Evolutionary conservation across 2,888 invertebrate species (phyloP).

Genomic region (Mesopsocus fuscifrons): DNA sequence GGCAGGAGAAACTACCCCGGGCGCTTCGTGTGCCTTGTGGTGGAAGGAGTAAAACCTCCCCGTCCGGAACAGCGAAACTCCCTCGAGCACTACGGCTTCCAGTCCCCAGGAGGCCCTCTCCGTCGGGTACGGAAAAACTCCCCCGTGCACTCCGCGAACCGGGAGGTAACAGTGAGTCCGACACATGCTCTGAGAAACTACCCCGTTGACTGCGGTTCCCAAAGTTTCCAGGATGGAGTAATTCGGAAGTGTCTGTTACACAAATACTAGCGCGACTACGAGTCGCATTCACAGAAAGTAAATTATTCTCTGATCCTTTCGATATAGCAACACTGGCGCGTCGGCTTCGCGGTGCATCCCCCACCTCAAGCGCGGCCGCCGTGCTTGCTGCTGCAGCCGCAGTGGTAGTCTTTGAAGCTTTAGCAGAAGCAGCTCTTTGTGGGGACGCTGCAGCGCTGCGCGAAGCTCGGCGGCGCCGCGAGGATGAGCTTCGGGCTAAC

Average conservation of each 20-base stretch:
- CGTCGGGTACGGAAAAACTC: conserved; percentile 6
- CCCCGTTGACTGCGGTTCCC: background rate
- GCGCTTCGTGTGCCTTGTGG: conserved; percentile 5
- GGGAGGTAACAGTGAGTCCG: conserved; percentile 1
- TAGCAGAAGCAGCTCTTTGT: conserved; percentile 23
- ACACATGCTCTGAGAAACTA: conserved; percentile 8
- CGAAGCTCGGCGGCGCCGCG: conserved; percentile 43
- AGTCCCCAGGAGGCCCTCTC: background rate
- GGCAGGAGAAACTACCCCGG: conserved; percentile 7
- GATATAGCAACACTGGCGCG: conserved; percentile 19
- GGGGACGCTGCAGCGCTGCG: conserved; percentile 45
- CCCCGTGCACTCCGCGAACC: conserved; percentile 5
- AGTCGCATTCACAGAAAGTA: background rate
- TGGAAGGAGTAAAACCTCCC: background rate
- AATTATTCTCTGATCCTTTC: conserved; percentile 1
- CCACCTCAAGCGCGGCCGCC: conserved; percentile 21
- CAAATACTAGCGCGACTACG: conserved; percentile 2
- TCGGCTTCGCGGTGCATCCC: conserved; percentile 23
- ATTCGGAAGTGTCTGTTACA: background rate
- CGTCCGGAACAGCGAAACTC: conserved; percentile 2
- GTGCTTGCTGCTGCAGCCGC: conserved; percentile 23
- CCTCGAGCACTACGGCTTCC: conserved; percentile 4
- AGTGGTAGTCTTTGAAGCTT: conserved; percentile 22
- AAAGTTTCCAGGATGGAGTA: conserved; percentile 3
- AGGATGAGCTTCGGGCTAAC: conserved; percentile 47